Base-by-base conservation (phyloP, 1,140 invertebrate species). In the Drosophila nebulosa region DNA sequence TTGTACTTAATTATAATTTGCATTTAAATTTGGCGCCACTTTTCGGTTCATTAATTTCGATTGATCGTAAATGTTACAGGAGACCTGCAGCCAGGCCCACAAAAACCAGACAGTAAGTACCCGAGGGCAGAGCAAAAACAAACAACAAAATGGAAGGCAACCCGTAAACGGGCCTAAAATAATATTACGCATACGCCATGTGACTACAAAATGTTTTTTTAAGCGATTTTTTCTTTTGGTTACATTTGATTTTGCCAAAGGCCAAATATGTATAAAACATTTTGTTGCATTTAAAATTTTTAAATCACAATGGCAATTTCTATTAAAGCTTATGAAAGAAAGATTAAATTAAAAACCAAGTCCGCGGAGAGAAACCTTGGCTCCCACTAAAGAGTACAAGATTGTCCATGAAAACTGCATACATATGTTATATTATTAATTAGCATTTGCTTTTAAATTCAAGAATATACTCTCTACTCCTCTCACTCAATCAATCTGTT, bases 101-200 rank as follows among this genome's bases (percentile, higher is more conserved):
- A 46, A 46, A 46, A 21, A 21, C 0, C 16, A 46, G 18, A 21
- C 39, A 46, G 2, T 10, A n/a, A 46, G 18, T 21, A 9, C 39
- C 39, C 39, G 4, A 46, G 39, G 39, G 39, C 18, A 55, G 9
- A 53, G 74, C 57, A 53, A 75, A 58, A 74, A 32, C 7, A 58
- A 35, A 56, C 55, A 60, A 26, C 7, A 58, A 35, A 42, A 55
- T 56, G 21, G 6, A 21, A 16, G 14, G 21, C 3, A 18, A 55
- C 52, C 70, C 57, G 64, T 39, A 62, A 57, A 68, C 42, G 69
- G 42, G 51, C 53, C 9, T 3, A 14, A 53, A 42, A 36, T 14
- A 39, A 60, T 51, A 67, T 74, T 60, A 36, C 63, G 71, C 61
- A 74, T 67, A 74, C 63, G 71, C 55, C 51, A 56, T 73, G 70